Percentiles rank a stretch among this genome's conserved stretches.
Evolutionary conservation across 2,113 vertebrate species (phyloP).

Genomic region (Girardinichthys multiradiatus): DNA sequence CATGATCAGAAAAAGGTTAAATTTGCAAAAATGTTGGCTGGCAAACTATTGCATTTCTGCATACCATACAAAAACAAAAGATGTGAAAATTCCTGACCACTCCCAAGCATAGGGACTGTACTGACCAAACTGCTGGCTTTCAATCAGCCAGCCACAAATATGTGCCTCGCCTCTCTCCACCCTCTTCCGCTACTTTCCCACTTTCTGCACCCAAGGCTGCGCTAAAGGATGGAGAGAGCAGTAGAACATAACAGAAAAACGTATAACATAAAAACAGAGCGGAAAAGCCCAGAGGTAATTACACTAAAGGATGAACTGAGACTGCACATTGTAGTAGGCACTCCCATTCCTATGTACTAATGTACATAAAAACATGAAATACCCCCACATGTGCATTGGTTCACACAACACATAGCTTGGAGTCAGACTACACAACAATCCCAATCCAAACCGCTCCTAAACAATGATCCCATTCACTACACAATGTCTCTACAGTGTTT

Average conservation of each 20-base stretch:
- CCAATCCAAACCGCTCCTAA: slow-evolving; percentile 24
- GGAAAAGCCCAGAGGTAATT: slow-evolving; percentile 22
- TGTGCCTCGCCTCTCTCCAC: slow-evolving; percentile 74
- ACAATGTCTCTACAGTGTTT: slow-evolving; percentile 52
- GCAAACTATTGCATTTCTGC: slow-evolving; percentile 26
- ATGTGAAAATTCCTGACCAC: slow-evolving; percentile 58
- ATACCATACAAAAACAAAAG: slow-evolving; percentile 35
- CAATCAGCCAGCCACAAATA: slow-evolving; percentile 78
- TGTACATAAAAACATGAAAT: background rate
- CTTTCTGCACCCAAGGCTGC: slow-evolving; percentile 48
- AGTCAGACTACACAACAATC: slow-evolving; percentile 11
- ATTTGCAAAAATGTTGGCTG: slow-evolving; percentile 15
- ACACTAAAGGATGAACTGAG: slow-evolving; percentile 18
- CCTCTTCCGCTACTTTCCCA: slow-evolving; percentile 70
- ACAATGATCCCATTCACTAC: slow-evolving; percentile 61
- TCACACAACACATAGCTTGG: slow-evolving; percentile 16
- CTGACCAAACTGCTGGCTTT: slow-evolving; percentile 69
- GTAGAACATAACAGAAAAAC: slow-evolving; percentile 17
- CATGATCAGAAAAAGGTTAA: slow-evolving; percentile 3
- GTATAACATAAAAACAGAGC: background rate
- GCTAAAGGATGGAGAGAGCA: slow-evolving; percentile 30
- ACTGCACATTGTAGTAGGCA: background rate
- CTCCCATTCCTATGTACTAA: background rate
- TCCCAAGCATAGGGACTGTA: slow-evolving; percentile 60
- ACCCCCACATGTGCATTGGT: slow-evolving; percentile 5